Evolutionary conservation across 1,140 invertebrate species (phyloP).

Genomic region (Cepaea nemoralis): DNA sequence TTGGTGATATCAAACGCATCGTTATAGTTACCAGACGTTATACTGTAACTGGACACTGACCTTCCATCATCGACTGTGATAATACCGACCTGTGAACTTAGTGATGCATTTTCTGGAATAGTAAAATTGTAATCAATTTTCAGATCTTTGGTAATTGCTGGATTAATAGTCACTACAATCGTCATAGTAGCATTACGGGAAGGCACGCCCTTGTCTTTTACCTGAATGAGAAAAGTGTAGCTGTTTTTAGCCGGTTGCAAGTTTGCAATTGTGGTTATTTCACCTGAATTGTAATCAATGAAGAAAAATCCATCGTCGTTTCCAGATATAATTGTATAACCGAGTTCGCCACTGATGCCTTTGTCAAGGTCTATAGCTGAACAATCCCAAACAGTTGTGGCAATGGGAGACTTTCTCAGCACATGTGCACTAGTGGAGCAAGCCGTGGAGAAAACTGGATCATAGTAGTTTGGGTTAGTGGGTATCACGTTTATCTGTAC

Average conservation of each 20-base stretch:
- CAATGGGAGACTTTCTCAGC: not conserved
- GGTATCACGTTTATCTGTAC: not conserved
- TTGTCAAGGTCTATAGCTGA: constrained; percentile 2
- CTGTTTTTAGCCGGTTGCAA: not conserved
- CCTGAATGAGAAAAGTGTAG: not conserved
- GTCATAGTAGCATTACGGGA: not conserved
- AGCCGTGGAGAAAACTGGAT: not conserved
- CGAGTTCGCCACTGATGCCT: constrained; percentile 8
- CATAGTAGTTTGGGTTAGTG: constrained; percentile 9
- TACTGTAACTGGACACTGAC: constrained; percentile 5
- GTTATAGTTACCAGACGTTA: constrained; percentile 1
- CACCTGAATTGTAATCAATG: not conserved
- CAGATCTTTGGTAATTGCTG: not conserved
- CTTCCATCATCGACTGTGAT: not conserved
- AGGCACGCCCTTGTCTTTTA: constrained; percentile 11
- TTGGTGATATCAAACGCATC: not conserved
- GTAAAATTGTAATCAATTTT: constrained; percentile 8
- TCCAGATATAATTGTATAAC: not conserved
- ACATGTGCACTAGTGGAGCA: not conserved
- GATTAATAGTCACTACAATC: not conserved
- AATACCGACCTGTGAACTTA: not conserved
- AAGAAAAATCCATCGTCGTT: constrained; percentile 28
- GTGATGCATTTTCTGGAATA: not conserved
- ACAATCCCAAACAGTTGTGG: not conserved
- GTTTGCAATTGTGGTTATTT: not conserved